phyloP scores from a whole-genome alignment of 1,140 invertebrate species.

The Gonatopus flavifemur region DNA sequence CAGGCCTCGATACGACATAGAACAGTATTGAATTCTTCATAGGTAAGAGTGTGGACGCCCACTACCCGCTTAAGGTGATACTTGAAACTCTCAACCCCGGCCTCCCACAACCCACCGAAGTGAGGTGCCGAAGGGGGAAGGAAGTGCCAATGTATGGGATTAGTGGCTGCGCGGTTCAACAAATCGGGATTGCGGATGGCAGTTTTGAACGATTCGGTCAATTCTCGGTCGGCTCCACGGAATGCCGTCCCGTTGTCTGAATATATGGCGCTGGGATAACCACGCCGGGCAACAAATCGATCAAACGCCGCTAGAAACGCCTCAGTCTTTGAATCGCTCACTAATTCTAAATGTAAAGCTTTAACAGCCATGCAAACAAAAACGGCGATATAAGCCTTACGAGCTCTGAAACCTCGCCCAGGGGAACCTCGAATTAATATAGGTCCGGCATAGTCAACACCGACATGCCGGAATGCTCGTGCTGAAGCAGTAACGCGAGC shows the following conservation, averaged over 20 bases:
- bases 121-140: too few relatives aligned
- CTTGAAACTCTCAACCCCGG: neutral
- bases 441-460: slow-evolving; percentile 33
- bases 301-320: too few relatives aligned
- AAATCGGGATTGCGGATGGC: neutral
- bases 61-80: too few relatives aligned
- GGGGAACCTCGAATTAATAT: slow-evolving; percentile 1
- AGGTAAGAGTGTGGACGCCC: too few relatives aligned
- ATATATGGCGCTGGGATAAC: too few relatives aligned
- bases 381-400: slow-evolving; percentile 35
- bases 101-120: neutral
- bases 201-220: slow-evolving; percentile 3
- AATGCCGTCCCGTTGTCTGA: slow-evolving; percentile 45
- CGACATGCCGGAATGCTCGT: slow-evolving; percentile 9
- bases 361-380: slow-evolving; percentile 26
- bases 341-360: slow-evolving; percentile 34
- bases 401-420: neutral
- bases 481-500: neutral
- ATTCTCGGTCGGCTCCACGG: slow-evolving; percentile 27
- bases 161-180: neutral
- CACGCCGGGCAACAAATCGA: too few relatives aligned
- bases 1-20: too few relatives aligned
- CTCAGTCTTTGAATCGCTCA: too few relatives aligned
- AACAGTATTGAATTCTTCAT: too few relatives aligned
- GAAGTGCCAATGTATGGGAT: neutral